Evolutionary conservation across 2,797 vertebrate species (phyloP).

Genomic region (Tragopan temminckii): DNA sequence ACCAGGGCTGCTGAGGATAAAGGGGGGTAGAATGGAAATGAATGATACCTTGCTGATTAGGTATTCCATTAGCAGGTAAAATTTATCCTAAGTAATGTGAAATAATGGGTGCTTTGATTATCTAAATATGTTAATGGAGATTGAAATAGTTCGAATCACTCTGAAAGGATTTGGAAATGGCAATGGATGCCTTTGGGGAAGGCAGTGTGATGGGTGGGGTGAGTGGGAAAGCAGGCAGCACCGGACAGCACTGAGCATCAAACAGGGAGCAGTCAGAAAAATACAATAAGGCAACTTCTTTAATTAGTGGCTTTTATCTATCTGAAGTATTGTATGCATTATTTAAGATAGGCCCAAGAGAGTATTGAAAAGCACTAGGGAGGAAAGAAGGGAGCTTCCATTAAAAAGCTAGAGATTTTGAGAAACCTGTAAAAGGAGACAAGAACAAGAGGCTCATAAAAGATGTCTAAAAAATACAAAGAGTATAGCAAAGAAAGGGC

Average conservation of each 20-base stretch:
- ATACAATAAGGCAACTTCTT: neutral
- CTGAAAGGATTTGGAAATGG: neutral
- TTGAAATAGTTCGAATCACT: neutral
- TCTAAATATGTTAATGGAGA: neutral
- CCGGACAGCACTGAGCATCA: neutral
- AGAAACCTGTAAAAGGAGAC: neutral
- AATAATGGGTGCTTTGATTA: neutral
- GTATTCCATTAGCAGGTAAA: neutral
- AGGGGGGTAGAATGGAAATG: neutral
- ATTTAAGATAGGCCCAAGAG: slow-evolving; percentile 3
- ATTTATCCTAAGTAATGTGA: neutral
- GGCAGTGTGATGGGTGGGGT: neutral
- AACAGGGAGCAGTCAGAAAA: neutral
- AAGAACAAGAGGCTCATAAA: slow-evolving; percentile 9
- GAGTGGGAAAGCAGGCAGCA: neutral
- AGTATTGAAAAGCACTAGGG: neutral
- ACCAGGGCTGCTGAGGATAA: neutral
- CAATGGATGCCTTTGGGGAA: neutral
- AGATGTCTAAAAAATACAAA: slow-evolving; percentile 13
- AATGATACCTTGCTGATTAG: neutral
- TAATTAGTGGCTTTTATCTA: neutral
- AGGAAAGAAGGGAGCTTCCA: neutral
- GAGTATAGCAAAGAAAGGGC: neutral
- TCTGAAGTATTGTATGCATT: neutral
- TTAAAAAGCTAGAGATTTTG: slow-evolving; percentile 5